phyloP scores from a whole-genome alignment of 2,888 invertebrate genomes.

The Hylaea fasciaria region DNA sequence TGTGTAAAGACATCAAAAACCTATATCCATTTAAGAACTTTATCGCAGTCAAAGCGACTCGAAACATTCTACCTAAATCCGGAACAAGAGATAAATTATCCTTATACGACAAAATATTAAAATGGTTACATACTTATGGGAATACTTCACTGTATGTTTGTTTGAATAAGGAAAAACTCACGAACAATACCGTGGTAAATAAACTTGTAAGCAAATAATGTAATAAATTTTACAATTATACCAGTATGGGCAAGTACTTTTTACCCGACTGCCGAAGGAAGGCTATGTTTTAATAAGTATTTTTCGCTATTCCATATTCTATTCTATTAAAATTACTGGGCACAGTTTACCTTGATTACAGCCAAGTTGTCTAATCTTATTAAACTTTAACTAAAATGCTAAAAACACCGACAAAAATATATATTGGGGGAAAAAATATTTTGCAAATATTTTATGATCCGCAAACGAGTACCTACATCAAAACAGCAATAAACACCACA shows the following conservation, averaged over 20 bases:
- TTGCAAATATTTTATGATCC: too few relatives aligned
- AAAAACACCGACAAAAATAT: too few relatives aligned
- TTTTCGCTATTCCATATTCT: too few relatives aligned
- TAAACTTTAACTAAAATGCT: too few relatives aligned
- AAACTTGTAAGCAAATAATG: slow-evolving; percentile 1
- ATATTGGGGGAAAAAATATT: too few relatives aligned
- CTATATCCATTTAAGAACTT: neutral
- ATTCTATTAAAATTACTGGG: too few relatives aligned
- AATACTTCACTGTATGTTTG: neutral
- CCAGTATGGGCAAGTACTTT: neutral
- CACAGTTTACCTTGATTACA: too few relatives aligned
- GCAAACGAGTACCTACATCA: too few relatives aligned
- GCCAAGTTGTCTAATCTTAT: too few relatives aligned
- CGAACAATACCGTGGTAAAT: slow-evolving; percentile 1
- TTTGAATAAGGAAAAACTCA: neutral
- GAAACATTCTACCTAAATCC: neutral
- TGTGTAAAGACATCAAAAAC: neutral
- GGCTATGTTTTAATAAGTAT: too few relatives aligned
- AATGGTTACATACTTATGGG: neutral
- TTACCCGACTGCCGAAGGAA: too few relatives aligned
- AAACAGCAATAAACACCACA: too few relatives aligned
- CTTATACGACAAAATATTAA: neutral
- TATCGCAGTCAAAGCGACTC: neutral
- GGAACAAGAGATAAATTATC: neutral
- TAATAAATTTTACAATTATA: neutral